A percentile compares a stretch with the other conserved stretches of the same genome.
Evolutionary conservation across 2,888 invertebrate species (phyloP).

Genomic region (Erebia palarica): DNA sequence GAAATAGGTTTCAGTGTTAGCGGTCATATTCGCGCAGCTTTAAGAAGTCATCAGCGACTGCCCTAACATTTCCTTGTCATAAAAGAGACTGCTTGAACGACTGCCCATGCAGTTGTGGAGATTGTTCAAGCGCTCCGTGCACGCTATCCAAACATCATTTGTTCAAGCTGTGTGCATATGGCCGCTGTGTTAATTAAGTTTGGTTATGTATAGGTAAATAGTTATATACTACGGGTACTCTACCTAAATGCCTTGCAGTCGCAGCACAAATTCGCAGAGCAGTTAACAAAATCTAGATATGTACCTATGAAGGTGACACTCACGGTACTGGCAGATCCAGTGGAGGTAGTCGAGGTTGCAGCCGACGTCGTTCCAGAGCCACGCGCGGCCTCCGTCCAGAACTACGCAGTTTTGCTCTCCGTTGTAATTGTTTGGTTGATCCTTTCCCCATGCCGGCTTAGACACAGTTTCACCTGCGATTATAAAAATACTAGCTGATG

Average conservation of each 20-base stretch:
- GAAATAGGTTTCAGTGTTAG: too few relatives aligned
- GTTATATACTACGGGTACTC: too few relatives aligned
- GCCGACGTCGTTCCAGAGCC: conserved; percentile 97
- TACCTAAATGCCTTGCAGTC: not conserved
- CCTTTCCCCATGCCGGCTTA: conserved; percentile 94
- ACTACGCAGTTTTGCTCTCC: conserved; percentile 98
- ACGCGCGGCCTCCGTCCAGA: conserved; percentile 93
- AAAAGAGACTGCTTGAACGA: too few relatives aligned
- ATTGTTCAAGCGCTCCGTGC: too few relatives aligned
- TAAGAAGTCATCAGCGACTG: too few relatives aligned
- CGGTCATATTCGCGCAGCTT: too few relatives aligned
- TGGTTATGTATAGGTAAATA: too few relatives aligned
- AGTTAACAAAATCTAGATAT: conserved; percentile 67
- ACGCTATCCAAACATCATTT: too few relatives aligned
- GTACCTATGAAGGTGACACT: conserved; percentile 82
- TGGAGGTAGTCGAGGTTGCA: conserved; percentile 96
- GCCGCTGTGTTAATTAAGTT: too few relatives aligned
- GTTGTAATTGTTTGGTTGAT: conserved; percentile 97
- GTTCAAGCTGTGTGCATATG: too few relatives aligned
- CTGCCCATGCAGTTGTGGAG: too few relatives aligned
- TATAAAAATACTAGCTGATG: not conserved
- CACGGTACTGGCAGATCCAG: conserved; percentile 96
- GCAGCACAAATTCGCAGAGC: conserved; percentile 48
- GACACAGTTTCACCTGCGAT: conserved; percentile 87
- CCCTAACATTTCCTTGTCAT: too few relatives aligned